These are phyloP conservation scores for Phataginus tricuspis DNA, from an alignment of 2,797 vertebrate genomes.

Conservation along the genomic window DNA sequence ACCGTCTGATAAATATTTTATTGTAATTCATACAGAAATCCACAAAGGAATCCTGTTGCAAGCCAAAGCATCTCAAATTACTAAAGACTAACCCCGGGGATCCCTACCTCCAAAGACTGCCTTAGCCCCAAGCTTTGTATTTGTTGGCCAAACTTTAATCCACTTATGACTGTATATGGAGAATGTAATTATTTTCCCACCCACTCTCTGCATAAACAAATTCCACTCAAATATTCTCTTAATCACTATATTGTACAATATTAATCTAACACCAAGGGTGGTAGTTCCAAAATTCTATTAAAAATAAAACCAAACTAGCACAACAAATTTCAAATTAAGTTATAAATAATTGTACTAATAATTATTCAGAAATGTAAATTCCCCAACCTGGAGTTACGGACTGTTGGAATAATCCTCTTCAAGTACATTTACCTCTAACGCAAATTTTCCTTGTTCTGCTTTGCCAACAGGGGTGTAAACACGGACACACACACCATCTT, in stretches of 20 bases:
- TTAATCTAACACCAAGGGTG: conserved; percentile 4
- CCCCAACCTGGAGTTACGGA: conserved; percentile 78
- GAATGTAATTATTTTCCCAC: conserved; percentile 49
- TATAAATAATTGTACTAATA: conserved; percentile 63
- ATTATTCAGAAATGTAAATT: conserved; percentile 79
- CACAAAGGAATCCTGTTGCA: conserved; percentile 39
- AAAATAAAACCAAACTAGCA: conserved; percentile 59
- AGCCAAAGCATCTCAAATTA: conserved; percentile 42
- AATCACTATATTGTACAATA: conserved; percentile 52
- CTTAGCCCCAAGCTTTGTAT: not conserved
- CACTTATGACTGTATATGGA: conserved; percentile 49
- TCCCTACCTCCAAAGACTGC: conserved; percentile 4
- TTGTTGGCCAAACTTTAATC: conserved; percentile 3
- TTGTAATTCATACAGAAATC: conserved; percentile 26
- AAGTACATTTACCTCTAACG: conserved; percentile 93
- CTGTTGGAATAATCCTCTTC: conserved; percentile 63
- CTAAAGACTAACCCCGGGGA: conserved; percentile 39
- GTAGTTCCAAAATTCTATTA: not conserved
- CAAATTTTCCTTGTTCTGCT: conserved; percentile 98
- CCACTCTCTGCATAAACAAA: conserved; percentile 54
- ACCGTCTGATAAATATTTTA: conserved; percentile 65
- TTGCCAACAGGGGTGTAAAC: conserved; percentile 98
- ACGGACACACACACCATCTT: conserved; percentile 94
- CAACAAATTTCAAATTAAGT: conserved; percentile 35
- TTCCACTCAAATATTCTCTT: not conserved